Percentiles rank a stretch among this genome's conserved stretches.
phyloP scores from a whole-genome alignment of 1,140 invertebrate species.

The Sitobion miscanthi region DNA sequence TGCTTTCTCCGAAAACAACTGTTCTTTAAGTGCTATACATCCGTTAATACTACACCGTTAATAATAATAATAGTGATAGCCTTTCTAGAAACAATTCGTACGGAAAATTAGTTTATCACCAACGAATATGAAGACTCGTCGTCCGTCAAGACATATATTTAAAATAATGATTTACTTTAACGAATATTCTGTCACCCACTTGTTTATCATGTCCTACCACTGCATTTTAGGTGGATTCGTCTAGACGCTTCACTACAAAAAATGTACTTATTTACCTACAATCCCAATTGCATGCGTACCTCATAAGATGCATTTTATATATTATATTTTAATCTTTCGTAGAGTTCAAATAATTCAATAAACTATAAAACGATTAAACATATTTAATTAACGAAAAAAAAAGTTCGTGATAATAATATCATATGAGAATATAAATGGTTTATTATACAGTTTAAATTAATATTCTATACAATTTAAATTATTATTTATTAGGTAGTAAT shows the following conservation, averaged over 20 bases:
- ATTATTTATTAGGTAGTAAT: not conserved
- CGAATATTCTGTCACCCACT: not conserved
- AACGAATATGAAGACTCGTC: not conserved
- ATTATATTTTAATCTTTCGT: not conserved
- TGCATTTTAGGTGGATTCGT: not conserved
- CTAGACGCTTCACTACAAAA: not conserved
- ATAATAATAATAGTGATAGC: not conserved
- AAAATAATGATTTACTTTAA: not conserved
- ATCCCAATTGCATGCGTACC: not conserved
- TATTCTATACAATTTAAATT: not conserved
- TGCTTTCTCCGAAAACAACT: conserved; percentile 41
- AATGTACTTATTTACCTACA: not conserved
- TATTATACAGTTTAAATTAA: not conserved
- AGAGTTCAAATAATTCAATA: not conserved
- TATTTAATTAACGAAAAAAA: not conserved
- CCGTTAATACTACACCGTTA: conserved; percentile 8
- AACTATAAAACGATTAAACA: not conserved
- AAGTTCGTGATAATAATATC: not conserved
- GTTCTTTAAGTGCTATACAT: conserved; percentile 1
- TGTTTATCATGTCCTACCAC: not conserved
- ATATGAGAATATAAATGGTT: not conserved
- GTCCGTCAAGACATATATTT: not conserved
- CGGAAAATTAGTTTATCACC: conserved; percentile 8
- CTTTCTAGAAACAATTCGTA: not conserved
- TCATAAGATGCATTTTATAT: not conserved